A percentile compares a stretch with the other conserved stretches of the same genome.
Evolutionary conservation across 2,113 vertebrate species (phyloP).

Genomic region (Notarius quadriscutis): DNA sequence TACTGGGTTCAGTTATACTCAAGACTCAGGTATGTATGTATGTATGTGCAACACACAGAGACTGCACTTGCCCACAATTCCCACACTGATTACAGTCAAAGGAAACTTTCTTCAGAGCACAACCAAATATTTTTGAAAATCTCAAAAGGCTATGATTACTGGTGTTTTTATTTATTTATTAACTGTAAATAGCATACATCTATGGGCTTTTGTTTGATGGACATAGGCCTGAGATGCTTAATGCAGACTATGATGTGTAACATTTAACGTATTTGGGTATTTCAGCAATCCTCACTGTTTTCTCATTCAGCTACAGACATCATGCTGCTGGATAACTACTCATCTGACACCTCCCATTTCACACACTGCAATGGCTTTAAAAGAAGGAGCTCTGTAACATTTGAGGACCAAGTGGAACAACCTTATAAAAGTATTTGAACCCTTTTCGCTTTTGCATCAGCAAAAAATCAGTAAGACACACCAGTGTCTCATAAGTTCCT

Average conservation of each 20-base stretch:
- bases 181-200: not conserved
- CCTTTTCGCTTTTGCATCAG: not conserved
- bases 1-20: conserved; percentile 95
- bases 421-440: conserved; percentile 78
- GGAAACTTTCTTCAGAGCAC: not conserved
- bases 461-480: not conserved
- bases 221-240: not conserved
- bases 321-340: conserved; percentile 90
- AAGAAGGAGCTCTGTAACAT: conserved; percentile 92
- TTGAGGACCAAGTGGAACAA: conserved; percentile 93
- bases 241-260: not conserved
- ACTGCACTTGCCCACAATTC: not conserved
- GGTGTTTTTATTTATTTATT: not conserved
- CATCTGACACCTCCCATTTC: conserved; percentile 74
- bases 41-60: conserved; percentile 38
- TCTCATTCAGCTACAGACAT: conserved; percentile 83
- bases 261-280: not conserved
- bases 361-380: conserved; percentile 70
- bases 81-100: not conserved
- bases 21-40: conserved; percentile 91
- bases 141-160: not conserved
- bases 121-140: not conserved
- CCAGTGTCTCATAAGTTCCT: not conserved
- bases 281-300: not conserved
- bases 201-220: not conserved